Evolutionary conservation across 2,113 vertebrate genomes (phyloP), one percentile per base, ranked within the genome.

Genomic region (Coptodon rendalli): DNA sequence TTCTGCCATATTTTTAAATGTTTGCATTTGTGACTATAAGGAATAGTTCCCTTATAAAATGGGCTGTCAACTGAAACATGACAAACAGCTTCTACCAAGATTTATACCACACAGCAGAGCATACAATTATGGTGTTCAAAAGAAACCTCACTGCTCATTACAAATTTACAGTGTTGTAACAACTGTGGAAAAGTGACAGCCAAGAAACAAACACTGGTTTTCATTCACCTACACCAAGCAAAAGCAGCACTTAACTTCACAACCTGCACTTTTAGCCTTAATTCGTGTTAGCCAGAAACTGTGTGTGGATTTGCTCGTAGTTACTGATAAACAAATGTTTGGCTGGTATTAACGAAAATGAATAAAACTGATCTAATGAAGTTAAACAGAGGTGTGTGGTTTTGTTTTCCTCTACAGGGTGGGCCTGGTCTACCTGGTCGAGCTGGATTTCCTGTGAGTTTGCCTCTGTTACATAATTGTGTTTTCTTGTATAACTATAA

Each of bases 361-460:
- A 78, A 6, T 78, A 8, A 13, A 19, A n/a, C 45, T 13, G 16
- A 52, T 78, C 27, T 78, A 52, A 78, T 78, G 10, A 52, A 50
- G 45, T 31, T 82, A 24, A 78, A 57, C n/a, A 16, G 12, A n/a
- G 12, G 7, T 16, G 34, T 52, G 9, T 81, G 17, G 76, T 6
- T 81, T 31, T 84, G 7, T 68, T 91, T 16, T 81, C 38, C 19
- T 90, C 2, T 50, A 22, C 90, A 97, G 96, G 95, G 94, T 66
- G 87, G 81, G 52, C 22, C 76, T 81, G 96, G 95, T 87, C 2
- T 93, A 31, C 93, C 96, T 82, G 96, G 96, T 7, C 91, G 94
- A 87, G 95, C 96, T 89, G 96, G 96, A 91, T 96, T 97, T 85
- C 96, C 96, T 63, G 96, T 97, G 93, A 95, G 96, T 95, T 11